phyloP scores from a whole-genome alignment of 2,797 vertebrate species.

The Xenops minutus region DNA sequence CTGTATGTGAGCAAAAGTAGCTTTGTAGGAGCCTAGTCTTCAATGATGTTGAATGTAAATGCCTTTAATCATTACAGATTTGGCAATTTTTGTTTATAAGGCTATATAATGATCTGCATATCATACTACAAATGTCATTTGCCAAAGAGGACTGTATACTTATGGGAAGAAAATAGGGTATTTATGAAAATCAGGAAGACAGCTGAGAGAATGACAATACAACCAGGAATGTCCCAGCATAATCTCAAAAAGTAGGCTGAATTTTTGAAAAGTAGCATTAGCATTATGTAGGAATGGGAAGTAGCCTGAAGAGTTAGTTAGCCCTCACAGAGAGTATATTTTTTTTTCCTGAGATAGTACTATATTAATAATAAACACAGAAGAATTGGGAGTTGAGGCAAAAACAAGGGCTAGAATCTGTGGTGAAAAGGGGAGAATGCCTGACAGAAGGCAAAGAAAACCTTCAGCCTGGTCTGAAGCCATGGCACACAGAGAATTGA shows the following conservation, averaged over 20 bases:
- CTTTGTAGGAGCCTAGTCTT: not conserved
- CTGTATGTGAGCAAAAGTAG: not conserved
- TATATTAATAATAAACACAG: not conserved
- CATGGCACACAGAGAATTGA: not conserved
- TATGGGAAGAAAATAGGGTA: not conserved
- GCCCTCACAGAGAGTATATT: rapidly evolving
- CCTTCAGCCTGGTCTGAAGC: not conserved
- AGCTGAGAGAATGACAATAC: not conserved
- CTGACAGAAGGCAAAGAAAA: not conserved
- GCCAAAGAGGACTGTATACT: not conserved
- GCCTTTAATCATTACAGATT: not conserved
- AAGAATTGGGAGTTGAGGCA: not conserved
- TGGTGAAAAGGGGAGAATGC: not conserved
- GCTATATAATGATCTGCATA: not conserved
- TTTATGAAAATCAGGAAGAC: not conserved
- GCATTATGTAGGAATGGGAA: not conserved
- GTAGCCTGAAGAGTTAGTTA: not conserved
- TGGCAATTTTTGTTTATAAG: not conserved
- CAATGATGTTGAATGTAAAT: not conserved
- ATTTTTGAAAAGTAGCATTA: not conserved
- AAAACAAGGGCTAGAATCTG: not conserved
- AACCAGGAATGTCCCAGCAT: not conserved
- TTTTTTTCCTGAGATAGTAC: not conserved
- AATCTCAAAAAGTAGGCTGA: not conserved
- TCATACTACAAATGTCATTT: not conserved